Evolutionary conservation across 2,888 invertebrate genomes (phyloP).

Genomic region (Choristoneura rosaceana): DNA sequence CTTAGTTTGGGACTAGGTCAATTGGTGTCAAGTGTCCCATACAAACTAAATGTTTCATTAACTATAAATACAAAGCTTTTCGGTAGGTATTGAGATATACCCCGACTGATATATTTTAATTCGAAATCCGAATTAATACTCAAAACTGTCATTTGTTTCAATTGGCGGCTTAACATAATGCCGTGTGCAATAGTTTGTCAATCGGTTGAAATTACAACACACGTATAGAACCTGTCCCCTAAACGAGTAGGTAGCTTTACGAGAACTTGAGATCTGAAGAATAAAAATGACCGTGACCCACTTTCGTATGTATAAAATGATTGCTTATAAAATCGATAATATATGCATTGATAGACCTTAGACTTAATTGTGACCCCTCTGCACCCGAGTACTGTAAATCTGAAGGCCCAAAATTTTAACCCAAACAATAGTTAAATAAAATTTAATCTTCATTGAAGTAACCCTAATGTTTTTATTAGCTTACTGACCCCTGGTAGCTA

Average conservation of each 20-base stretch:
- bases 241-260: slow-evolving; percentile 59
- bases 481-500: no score
- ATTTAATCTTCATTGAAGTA: no score
- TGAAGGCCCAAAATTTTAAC: background rate
- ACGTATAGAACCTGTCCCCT: slow-evolving; percentile 67
- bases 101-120: background rate
- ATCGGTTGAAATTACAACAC: slow-evolving; percentile 62
- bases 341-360: slow-evolving; percentile 16
- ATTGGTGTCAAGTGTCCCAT: no score
- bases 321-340: slow-evolving; percentile 53
- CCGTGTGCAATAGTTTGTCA: slow-evolving; percentile 54
- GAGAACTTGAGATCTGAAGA: slow-evolving; percentile 69
- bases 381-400: background rate
- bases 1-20: no score
- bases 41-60: no score
- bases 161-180: slow-evolving; percentile 32
- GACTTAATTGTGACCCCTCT: background rate
- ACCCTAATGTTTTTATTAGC: no score
- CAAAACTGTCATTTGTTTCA: background rate
- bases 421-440: no score
- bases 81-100: background rate
- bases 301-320: slow-evolving; percentile 53
- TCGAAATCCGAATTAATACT: background rate
- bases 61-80: no score
- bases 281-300: slow-evolving; percentile 73